Base-by-base conservation (phyloP, 2,797 vertebrate genomes). In the Enteromius trimaculatus region DNA sequence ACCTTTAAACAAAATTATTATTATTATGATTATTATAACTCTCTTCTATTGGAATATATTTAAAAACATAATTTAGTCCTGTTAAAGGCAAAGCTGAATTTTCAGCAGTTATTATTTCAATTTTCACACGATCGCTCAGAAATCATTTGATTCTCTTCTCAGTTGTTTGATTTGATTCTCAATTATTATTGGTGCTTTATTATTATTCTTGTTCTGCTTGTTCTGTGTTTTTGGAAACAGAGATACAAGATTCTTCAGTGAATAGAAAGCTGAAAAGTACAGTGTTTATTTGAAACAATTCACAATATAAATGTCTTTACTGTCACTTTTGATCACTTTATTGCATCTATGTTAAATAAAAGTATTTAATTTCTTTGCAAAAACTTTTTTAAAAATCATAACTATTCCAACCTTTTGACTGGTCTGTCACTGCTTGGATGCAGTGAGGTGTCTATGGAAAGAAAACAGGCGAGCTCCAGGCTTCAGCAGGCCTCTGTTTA, bases 401-500 rank as follows among this genome's bases (percentile, higher is more conserved):
- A 17, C 3, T 64, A 8, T 64, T 64, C 14, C 60, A 64, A 31
- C 17, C 26, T 8, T 31, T 29, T 64, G 62, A 64, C 26, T 26
- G 2, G 26, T 7, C 9, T 53, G 70, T 74, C 2, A 14, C 29
- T 74, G 71, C 90, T 91, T 92, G 86, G 79, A 81, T 81, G 44
- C 84, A 86, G 87, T 55, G 53, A 82, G 75, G 79, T 85, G 74
- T 86, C 88, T 77, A 53, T 78, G 84, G 85, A 85, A 88, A 85
- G 86, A 87, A 86, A 83, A 82, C 74, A 78, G 82, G 79, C 70
- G 11, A 84, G 69, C 74, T 77, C 64, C 53, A 87, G 86, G 84
- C 86, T 80, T 82, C 55, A 60, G 80, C 76, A 55, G 79, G 78
- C 65, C 84, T 92, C 87, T 90, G 90, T 93, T 95, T 93, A 89